phyloP scores from a whole-genome alignment of 2,113 vertebrate genomes.

The Tiliqua scincoides region DNA sequence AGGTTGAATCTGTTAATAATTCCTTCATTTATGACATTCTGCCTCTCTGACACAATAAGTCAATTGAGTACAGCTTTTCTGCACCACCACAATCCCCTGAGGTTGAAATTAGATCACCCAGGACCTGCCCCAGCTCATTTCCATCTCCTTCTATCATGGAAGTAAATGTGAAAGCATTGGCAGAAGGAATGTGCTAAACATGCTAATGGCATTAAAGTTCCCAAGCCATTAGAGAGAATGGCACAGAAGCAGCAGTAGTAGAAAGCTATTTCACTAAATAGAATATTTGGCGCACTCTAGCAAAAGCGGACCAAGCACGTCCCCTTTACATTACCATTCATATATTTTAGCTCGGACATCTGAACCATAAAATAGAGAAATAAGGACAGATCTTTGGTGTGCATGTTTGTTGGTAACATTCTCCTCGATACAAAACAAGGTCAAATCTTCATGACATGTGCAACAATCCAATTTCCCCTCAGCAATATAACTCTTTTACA shows the following conservation, averaged over 20 bases:
- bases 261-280: constrained; percentile 15
- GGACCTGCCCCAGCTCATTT: constrained; percentile 18
- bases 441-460: background rate
- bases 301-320: background rate
- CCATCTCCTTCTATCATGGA: constrained; percentile 13
- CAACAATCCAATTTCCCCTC: background rate
- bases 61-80: background rate
- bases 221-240: constrained; percentile 26
- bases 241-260: background rate
- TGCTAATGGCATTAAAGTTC: constrained; percentile 29
- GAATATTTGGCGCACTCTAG: background rate
- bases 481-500: background rate
- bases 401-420: background rate
- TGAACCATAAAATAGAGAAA: background rate
- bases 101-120: constrained; percentile 4
- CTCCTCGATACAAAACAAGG: background rate
- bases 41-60: background rate
- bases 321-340: background rate
- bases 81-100: background rate
- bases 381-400: fast-evolving
- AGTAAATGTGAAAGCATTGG: constrained; percentile 16
- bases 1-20: background rate
- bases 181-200: background rate
- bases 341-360: background rate
- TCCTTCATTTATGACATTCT: constrained; percentile 23